Conservation (phyloP, 2,888 invertebrate species). For the Sclerodermus sp. region DNA sequence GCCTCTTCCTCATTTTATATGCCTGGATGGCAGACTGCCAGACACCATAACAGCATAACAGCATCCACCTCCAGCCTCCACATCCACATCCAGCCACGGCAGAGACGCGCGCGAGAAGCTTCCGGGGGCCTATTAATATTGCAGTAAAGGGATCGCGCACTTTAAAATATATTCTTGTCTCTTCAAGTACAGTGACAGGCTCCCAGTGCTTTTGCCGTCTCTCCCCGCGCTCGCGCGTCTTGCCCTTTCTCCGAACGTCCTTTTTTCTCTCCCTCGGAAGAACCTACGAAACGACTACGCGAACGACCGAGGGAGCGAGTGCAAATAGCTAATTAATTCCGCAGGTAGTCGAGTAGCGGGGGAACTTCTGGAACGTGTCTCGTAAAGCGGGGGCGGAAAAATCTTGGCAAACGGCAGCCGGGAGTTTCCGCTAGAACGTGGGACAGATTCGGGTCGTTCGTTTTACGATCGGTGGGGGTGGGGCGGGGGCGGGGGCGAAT, state of each 20-base stretch:
- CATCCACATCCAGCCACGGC: slow-evolving; percentile 3
- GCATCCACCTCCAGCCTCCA: slow-evolving; percentile 3
- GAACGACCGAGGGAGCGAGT: too few species aligned
- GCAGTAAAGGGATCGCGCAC: slow-evolving; percentile 9
- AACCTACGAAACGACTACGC: too few species aligned
- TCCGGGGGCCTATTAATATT: slow-evolving; percentile 13
- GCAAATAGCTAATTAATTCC: too few species aligned
- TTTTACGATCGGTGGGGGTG: slow-evolving; percentile 37
- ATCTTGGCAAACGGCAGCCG: too few species aligned
- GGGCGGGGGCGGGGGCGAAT: neutral
- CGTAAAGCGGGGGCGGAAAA: too few species aligned
- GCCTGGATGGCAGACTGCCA: slow-evolving; percentile 10
- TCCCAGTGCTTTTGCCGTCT: neutral
- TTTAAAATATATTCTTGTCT: slow-evolving; percentile 2
- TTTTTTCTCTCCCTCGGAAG: too few species aligned
- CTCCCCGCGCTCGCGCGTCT: too few species aligned
- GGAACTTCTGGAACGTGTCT: too few species aligned
- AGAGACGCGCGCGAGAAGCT: slow-evolving; percentile 3
- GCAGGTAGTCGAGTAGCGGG: too few species aligned
- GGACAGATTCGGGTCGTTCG: slow-evolving; percentile 49
- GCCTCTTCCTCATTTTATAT: slow-evolving; percentile 9
- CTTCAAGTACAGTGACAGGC: neutral
- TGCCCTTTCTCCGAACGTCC: too few species aligned
- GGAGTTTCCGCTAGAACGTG: neutral
- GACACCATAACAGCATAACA: slow-evolving; percentile 3